Base-by-base conservation (phyloP, 2,888 invertebrate genomes). In the Aromia moschata region DNA sequence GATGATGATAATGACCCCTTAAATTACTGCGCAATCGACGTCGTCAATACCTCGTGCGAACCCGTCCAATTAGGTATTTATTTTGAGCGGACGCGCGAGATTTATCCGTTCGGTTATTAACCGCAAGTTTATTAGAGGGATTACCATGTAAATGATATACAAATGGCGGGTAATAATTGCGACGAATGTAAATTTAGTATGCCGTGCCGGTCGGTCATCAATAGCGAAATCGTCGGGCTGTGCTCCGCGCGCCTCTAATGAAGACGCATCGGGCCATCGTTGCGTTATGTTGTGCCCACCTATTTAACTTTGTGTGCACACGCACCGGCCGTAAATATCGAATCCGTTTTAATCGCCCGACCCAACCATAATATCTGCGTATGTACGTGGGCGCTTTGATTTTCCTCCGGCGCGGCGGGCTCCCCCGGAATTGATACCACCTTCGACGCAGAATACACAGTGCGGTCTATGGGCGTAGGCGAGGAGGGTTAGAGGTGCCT, bases 231-330 rank as follows among this genome's bases (percentile, higher is more conserved):
- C 49, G 67, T 64, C 64, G 38, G 62, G n/a, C n/a, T n/a, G n/a
- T n/a, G n/a, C n/a, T 65, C 56, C 58, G 61, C 64, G 57, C 59
- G 51, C 62, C 62, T 62, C 60, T 69, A 69, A 69, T 69, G 67
- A 69, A 69, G 69, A 69, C 69, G 63, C 69, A 69, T 64, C 56
- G 65, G 51, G 65, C 65, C 64, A 66, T 66, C 61, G 63, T 67
- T 65, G 60, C 62, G 66, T 67, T 65, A 58, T 63, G 56, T 56
- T 62, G 61, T 62, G 64, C 64, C 60, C 65, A 47, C 60, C 67
- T 62, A 60, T n/a, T 65, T 64, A 65, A 60, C 52, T 62, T 60
- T 56, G 61, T 41, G 56, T 45, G 60, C 62, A 58, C 67, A 68
- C 67, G 65, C 67, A 68, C 63, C 43, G 58, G 57, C 43, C 67